Evolutionary conservation across 2,797 vertebrate species (phyloP), one percentile per base, ranked within the genome.

Genomic region (Phylloscopus collybita): DNA sequence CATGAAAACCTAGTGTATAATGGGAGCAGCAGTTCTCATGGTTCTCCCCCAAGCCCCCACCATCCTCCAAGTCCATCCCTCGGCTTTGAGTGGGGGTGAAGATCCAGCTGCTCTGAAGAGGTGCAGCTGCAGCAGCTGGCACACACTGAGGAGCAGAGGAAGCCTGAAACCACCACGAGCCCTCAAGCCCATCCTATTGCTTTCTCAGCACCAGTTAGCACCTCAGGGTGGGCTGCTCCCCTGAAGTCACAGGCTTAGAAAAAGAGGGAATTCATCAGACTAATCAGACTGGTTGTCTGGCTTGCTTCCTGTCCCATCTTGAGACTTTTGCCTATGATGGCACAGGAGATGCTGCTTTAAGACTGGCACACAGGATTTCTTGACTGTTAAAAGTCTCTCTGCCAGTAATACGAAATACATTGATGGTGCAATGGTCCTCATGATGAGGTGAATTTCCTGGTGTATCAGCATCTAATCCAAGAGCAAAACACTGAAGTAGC

Each of bases 101-200:
- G 94, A 80, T 26, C 82, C 90, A 95, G 93, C 95, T 94, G 94
- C 88, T 84, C 90, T 49, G 11, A 47, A 27, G 73, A 92, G 89
- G 9, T 85, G 86, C 95, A 96, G 96, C 91, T 93, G 94, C 92
- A 87, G 89, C 92, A 93, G 92, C 94, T 80, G 74, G 85, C 76
- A 79, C 75, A 27, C 38, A 16, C 61, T 2, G 1, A 86, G 60
- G 18, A 86, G 62, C 66, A 82, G 40, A 70, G 64, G 34, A 80
- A 88, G 69, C 79, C 61, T 13, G 7, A 84, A 91, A 38, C 47
- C 49, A 94, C 78, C 86, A 71, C 1, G 1, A 94, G 42, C 49
- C 76, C 70, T 15, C 23, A 88, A 88, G 66, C 50, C 73, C 67
- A 34, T 32, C 59, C 88, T 23, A 15, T 5, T 14, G 44, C 66